Evolutionary conservation across 2,888 invertebrate genomes (phyloP), one percentile per base, ranked within the genome.

Genomic region (Temnothorax rugatulus): DNA sequence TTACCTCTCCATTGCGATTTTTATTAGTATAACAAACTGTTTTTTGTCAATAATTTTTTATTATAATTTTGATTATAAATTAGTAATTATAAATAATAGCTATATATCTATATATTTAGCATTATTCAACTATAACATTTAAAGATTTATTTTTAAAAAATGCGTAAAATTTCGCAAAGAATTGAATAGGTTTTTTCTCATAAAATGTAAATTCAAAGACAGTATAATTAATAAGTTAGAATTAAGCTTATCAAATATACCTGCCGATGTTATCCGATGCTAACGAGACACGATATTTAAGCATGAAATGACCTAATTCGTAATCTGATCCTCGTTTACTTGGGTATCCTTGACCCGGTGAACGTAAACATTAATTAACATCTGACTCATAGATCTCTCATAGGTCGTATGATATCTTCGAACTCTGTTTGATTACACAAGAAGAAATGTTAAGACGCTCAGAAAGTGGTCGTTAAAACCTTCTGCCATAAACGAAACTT

Each of bases 291-390:
- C 9, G 13, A 25, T 64, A 77, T 54, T 54, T 54, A 41, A 68
- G 44, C 54, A n/a, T 47, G 52, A 29, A 63, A 8, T 25, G 38
- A 4, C 9, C 15, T 5, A 52, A 29, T 66, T 66, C 9, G 13
- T 21, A 54, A 34, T 15, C 18, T 21, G 34, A 54, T 21, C 18
- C 29, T 15, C 18, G 4, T 76, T 34, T 52, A 25, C 64, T 25
- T 54, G 41, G 2, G 29, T 25, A 52, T 66, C 54, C 66, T 71
- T 81, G 79, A 79, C 47, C 25, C 13, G 13, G 7, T 7, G 8
- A n/a, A 54, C 25, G 21, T 38, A 59, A 47, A 38, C 38, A 81
- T 81, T 71, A 69, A 71, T 81, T 79, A 79, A 69, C 44, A 52
- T 59, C 29, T 47, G 29, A 34, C 9, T 18, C 52, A n/a, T n/a